phyloP scores from a whole-genome alignment of 2,888 invertebrate genomes.

The Noctua janthe region DNA sequence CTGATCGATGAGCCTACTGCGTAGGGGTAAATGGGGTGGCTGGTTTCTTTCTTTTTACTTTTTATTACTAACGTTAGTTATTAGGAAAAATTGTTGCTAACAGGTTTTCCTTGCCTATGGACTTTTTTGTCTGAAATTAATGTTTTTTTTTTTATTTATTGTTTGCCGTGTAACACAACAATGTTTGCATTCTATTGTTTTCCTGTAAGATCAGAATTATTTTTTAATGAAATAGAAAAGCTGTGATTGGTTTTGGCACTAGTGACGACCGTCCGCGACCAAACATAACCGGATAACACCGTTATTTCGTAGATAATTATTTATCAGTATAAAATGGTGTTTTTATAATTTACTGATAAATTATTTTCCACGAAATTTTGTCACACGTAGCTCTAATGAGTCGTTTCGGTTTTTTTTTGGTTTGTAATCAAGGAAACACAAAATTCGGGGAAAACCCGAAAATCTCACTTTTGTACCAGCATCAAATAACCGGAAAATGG shows the following conservation, averaged over 20 bases:
- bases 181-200: neutral
- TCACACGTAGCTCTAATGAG: neutral
- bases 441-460: neutral
- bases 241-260: too few relatives aligned
- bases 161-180: too few relatives aligned
- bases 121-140: too few relatives aligned
- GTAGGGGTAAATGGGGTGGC: too few relatives aligned
- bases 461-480: neutral
- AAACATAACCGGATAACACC: neutral
- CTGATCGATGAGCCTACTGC: too few relatives aligned
- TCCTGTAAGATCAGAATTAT: neutral
- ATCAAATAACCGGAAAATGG: neutral
- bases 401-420: neutral
- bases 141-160: too few relatives aligned
- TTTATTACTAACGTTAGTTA: too few relatives aligned
- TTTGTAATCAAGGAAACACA: neutral
- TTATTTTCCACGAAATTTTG: neutral
- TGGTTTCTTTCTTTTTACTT: too few relatives aligned
- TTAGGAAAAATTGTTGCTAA: too few relatives aligned
- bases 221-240: neutral
- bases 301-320: neutral
- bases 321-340: neutral
- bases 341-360: neutral
- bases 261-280: too few relatives aligned
- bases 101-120: too few relatives aligned